Evolutionary conservation across 1,140 invertebrate species (phyloP), one percentile per base, ranked within the genome.

Genomic region (Neodiprion virginianus): DNA sequence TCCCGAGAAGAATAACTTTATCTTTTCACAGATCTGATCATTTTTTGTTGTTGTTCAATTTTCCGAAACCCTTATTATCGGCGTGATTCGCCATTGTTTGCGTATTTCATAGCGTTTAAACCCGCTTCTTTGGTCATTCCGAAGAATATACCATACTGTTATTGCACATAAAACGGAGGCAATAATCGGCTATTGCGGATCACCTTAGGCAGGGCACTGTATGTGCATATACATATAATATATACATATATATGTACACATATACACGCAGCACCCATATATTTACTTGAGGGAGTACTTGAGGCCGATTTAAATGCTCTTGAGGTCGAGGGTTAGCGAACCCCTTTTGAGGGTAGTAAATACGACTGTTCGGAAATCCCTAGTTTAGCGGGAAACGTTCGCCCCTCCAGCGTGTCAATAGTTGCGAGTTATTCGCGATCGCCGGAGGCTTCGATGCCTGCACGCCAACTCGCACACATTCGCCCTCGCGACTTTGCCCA

Each of bases 281-380:
- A 40, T 40, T 40, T 40, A 40, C 28, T 40, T 40, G 53, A 61
- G 53, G 53, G 28, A 5, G 53, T 17, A 61, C 11, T 61, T 14
- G 53, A 17, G 53, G 53, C n/a, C 8, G 53, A 61, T 61, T 61
- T 61, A 61, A 61, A 61, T 61, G 53, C 53, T 61, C 53, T 61
- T 61, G 53, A 61, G 53, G 53, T 61, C 53, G 53, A 61, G 53
- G 53, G 53, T 61, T 14, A 12, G 53, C 53, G 53, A 61, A 61
- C 53, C 53, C 53, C 53, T 61, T 17, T 61, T 17, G 28, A 40
- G 28, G 53, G 53, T 61, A 61, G 53, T 61, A 61, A 61, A 61
- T 61, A 61, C 53, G 5, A 61, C 53, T 61, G n/a, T 61, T 61
- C 53, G 53, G 53, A 61, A 61, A 61, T 61, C 53, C 53, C 53